Percentiles rank a stretch among this genome's conserved stretches.
phyloP scores from a whole-genome alignment of 2,888 invertebrate genomes.

The Melanargia galathea region DNA sequence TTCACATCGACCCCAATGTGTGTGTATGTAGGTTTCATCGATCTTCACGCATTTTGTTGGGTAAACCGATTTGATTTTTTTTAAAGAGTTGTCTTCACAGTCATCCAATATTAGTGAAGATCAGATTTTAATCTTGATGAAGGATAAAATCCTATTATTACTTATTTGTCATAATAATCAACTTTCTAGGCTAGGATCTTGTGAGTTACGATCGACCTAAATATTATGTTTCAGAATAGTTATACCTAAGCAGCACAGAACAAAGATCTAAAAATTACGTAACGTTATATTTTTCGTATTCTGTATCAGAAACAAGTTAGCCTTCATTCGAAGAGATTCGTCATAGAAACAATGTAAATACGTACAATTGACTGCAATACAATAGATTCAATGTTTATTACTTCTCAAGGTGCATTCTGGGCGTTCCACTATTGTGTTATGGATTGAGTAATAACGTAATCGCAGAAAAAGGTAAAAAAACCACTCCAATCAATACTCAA shows the following conservation, averaged over 20 bases:
- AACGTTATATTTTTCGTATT: not conserved
- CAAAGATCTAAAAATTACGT: not conserved
- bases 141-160: no score
- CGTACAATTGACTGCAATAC: constrained; percentile 16
- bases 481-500: not conserved
- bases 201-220: no score
- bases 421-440: constrained; percentile 14
- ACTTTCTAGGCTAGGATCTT: no score
- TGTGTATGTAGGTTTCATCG: no score
- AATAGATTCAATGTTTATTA: constrained; percentile 16
- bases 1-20: no score
- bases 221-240: no score
- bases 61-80: no score
- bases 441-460: constrained; percentile 17
- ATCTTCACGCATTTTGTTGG: no score
- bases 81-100: no score
- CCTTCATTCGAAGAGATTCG: constrained; percentile 18
- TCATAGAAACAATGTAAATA: constrained; percentile 15
- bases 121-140: no score
- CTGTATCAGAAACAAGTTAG: constrained; percentile 10
- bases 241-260: not conserved
- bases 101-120: no score
- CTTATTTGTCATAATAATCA: no score
- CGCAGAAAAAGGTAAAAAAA: not conserved
- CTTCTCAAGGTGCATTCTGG: constrained; percentile 15